Evolutionary conservation across 2,113 vertebrate genomes (phyloP).

Genomic region (Podiceps cristatus): DNA sequence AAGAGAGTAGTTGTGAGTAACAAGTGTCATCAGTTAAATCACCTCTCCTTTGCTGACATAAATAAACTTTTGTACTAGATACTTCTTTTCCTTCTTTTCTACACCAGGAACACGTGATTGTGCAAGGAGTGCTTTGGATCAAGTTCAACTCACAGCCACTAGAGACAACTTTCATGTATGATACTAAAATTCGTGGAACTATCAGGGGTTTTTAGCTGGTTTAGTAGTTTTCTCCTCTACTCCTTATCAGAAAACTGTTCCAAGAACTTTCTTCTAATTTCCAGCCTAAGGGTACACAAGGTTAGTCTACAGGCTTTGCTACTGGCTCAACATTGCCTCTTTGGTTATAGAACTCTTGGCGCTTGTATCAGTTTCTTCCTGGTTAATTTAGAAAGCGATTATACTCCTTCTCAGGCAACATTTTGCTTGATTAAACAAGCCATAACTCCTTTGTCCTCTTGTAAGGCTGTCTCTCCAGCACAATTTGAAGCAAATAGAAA

Average conservation of each 20-base stretch:
- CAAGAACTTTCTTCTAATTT: background rate
- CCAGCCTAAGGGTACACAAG: background rate
- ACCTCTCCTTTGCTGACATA: background rate
- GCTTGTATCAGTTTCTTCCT: background rate
- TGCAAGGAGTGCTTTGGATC: background rate
- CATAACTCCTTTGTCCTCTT: background rate
- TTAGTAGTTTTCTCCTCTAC: background rate
- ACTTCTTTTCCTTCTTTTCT: background rate
- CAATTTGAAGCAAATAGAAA: background rate
- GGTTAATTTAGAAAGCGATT: background rate
- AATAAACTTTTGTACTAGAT: background rate
- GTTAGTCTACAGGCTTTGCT: background rate
- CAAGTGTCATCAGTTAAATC: background rate
- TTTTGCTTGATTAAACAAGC: background rate
- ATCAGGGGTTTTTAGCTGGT: background rate
- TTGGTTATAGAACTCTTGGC: background rate
- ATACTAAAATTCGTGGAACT: background rate
- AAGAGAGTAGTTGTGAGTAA: background rate
- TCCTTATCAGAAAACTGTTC: background rate
- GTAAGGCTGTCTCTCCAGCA: background rate
- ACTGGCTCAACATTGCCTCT: background rate
- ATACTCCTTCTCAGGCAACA: background rate
- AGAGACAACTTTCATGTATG: background rate
- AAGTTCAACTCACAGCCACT: background rate
- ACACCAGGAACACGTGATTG: background rate